Percentiles rank a stretch among this genome's conserved stretches.
Conservation (phyloP, 1,140 invertebrate species). For the Sminthurides bifidus region DNA sequence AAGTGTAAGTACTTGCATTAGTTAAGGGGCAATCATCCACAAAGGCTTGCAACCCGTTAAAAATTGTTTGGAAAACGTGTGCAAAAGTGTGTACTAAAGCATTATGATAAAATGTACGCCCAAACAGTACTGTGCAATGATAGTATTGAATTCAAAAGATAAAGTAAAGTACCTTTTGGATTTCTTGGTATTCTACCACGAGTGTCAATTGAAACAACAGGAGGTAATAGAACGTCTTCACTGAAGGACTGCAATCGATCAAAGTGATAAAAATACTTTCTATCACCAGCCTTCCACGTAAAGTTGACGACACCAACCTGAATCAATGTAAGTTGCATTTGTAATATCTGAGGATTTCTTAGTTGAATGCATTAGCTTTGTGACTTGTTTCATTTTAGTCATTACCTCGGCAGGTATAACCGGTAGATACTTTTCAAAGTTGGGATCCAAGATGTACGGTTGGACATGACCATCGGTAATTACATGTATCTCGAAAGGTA, state of each 20-base stretch:
- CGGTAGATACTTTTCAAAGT: constrained; percentile 74
- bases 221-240: constrained; percentile 66
- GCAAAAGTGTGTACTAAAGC: too few relatives aligned
- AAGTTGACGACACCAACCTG: constrained; percentile 67
- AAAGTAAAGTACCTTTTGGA: constrained; percentile 53
- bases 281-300: constrained; percentile 74
- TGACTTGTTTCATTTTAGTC: too few relatives aligned
- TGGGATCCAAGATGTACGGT: constrained; percentile 72
- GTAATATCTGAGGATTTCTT: too few relatives aligned
- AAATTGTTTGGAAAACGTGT: too few relatives aligned
- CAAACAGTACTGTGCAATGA: not conserved
- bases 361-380: too few relatives aligned
- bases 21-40: too few relatives aligned
- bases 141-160: not conserved
- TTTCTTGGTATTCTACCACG: constrained; percentile 69
- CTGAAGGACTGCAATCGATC: constrained; percentile 70
- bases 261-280: constrained; percentile 79
- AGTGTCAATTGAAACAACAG: constrained; percentile 72
- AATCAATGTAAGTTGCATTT: constrained; percentile 5
- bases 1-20: too few relatives aligned
- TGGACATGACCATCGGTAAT: constrained; percentile 72
- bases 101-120: too few relatives aligned
- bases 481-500: constrained; percentile 75
- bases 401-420: constrained; percentile 78
- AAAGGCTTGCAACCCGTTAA: too few relatives aligned